Conservation (phyloP, 2,113 vertebrate species). For the Galbula dea region DNA sequence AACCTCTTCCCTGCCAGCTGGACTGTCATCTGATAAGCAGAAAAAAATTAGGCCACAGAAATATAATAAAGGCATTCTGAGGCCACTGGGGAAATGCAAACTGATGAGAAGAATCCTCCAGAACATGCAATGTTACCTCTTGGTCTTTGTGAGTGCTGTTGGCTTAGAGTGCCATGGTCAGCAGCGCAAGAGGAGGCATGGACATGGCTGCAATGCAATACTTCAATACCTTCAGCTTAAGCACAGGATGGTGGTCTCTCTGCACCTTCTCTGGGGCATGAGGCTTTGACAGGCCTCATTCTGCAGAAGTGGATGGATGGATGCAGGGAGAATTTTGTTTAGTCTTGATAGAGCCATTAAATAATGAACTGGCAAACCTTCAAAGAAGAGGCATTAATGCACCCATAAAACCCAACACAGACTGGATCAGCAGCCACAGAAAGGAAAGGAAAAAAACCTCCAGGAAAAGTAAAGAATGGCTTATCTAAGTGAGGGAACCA, state of each 20-base stretch:
- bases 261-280: neutral
- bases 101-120: neutral
- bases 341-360: constrained; percentile 9
- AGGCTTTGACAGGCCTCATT: neutral
- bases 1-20: neutral
- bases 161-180: neutral
- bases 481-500: constrained; percentile 23
- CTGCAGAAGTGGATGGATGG: neutral
- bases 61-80: neutral
- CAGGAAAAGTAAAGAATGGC: neutral
- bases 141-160: neutral
- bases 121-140: neutral
- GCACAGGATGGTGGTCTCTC: fast-evolving
- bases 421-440: neutral
- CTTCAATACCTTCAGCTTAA: fast-evolving
- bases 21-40: neutral
- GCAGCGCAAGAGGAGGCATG: neutral
- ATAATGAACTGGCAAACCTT: constrained; percentile 15
- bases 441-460: neutral
- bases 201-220: fast-evolving
- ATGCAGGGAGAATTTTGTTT: neutral
- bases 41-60: neutral
- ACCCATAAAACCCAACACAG: neutral
- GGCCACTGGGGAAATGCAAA: neutral
- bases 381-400: neutral